A percentile compares a stretch with the other conserved stretches of the same genome.
Evolutionary conservation across 2,888 invertebrate species (phyloP).

Genomic region (Cephus pulcher): DNA sequence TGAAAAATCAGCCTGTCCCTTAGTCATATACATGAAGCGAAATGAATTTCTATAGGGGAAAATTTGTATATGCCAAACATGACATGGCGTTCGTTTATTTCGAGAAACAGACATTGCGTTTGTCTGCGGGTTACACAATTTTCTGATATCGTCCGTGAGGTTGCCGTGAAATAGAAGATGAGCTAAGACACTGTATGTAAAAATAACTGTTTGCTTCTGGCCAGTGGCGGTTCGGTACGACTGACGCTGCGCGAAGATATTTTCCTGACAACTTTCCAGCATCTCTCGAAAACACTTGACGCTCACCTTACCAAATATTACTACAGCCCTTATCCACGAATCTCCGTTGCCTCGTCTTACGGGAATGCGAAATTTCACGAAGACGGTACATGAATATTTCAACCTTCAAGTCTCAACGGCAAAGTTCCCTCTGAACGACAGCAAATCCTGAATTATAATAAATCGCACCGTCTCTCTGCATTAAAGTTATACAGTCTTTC

Average conservation of each 20-base stretch:
- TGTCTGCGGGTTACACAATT: conserved; percentile 5
- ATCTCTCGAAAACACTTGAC: background rate
- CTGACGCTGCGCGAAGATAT: background rate
- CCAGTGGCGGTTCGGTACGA: background rate
- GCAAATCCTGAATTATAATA: too few relatives aligned
- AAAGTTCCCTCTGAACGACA: background rate
- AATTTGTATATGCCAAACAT: background rate
- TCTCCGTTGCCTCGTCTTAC: background rate
- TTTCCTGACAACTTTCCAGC: background rate
- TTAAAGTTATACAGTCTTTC: background rate
- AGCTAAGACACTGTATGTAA: conserved; percentile 11
- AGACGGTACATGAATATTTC: background rate
- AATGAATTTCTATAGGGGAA: background rate
- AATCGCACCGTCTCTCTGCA: background rate
- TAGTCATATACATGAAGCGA: background rate
- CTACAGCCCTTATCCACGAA: background rate
- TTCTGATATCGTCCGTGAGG: conserved; percentile 4
- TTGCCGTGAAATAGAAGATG: conserved; percentile 14
- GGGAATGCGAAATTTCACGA: background rate
- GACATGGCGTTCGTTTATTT: background rate
- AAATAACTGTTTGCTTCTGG: conserved; percentile 8
- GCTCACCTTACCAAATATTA: background rate
- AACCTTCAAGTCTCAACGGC: background rate
- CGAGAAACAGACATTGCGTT: background rate
- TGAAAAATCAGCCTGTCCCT: background rate